phyloP scores from a whole-genome alignment of 2,888 invertebrate genomes.

The Pteria penguin region DNA sequence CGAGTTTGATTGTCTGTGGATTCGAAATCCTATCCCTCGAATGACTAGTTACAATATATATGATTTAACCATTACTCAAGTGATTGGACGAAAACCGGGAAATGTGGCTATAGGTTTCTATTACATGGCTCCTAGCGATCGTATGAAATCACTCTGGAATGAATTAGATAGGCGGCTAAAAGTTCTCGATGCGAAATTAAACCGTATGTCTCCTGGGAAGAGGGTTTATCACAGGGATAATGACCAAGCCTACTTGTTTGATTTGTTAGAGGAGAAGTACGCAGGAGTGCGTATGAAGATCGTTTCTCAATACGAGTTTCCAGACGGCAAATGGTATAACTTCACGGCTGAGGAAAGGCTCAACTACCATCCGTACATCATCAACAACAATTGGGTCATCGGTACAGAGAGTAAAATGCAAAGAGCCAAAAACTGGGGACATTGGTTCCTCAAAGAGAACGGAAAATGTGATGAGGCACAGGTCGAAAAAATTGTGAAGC shows the following conservation, averaged over 20 bases:
- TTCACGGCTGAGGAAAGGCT: slow-evolving; percentile 40
- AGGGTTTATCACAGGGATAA: slow-evolving; percentile 57
- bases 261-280: slow-evolving; percentile 50
- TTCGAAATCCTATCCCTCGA: slow-evolving; percentile 55
- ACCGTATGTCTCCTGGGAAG: slow-evolving; percentile 29
- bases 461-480: neutral
- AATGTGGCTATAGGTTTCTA: slow-evolving; percentile 49
- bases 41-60: slow-evolving; percentile 16
- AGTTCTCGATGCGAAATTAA: slow-evolving; percentile 45
- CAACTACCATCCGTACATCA: slow-evolving; percentile 50
- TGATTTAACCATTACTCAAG: slow-evolving; percentile 4
- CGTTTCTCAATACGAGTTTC: slow-evolving; percentile 52
- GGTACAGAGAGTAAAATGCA: slow-evolving; percentile 56
- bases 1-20: slow-evolving; percentile 66
- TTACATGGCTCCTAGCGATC: slow-evolving; percentile 51
- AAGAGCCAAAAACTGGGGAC: slow-evolving; percentile 63
- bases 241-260: slow-evolving; percentile 60
- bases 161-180: slow-evolving; percentile 54
- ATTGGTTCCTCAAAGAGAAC: slow-evolving; percentile 63
- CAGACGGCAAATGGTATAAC: slow-evolving; percentile 67
- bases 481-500: slow-evolving; percentile 4
- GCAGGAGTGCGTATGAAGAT: slow-evolving; percentile 45
- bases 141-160: slow-evolving; percentile 56
- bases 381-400: slow-evolving; percentile 66
- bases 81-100: neutral